A percentile compares a stretch with the other conserved stretches of the same genome.
phyloP scores from a whole-genome alignment of 2,888 invertebrate genomes.

The Epinotia demarniana region DNA sequence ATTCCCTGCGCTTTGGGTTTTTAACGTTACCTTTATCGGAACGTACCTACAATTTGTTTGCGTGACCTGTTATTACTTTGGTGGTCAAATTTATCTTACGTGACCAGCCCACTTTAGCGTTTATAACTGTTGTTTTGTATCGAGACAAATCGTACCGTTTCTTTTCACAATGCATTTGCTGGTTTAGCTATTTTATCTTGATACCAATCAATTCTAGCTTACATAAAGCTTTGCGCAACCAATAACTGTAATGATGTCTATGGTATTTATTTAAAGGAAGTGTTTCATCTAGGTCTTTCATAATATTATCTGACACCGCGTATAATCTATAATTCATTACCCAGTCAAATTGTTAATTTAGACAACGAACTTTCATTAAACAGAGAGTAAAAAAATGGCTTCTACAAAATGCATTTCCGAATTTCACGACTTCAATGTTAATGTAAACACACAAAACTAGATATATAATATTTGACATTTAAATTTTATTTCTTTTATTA shows the following conservation, averaged over 20 bases:
- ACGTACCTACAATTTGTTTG: constrained; percentile 22
- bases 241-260: constrained; percentile 21
- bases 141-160: constrained; percentile 30
- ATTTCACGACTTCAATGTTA: no score
- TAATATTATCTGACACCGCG: neutral
- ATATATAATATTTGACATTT: no score
- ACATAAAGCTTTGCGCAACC: constrained; percentile 37
- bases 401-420: no score
- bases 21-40: constrained; percentile 19
- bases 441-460: no score
- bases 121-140: constrained; percentile 40
- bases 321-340: no score
- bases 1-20: constrained; percentile 25
- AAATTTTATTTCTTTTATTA: no score
- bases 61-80: constrained; percentile 34
- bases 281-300: constrained; percentile 23
- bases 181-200: constrained; percentile 29
- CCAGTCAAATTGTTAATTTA: no score
- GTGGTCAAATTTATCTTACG: constrained; percentile 36
- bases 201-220: constrained; percentile 33
- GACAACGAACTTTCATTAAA: no score
- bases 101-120: constrained; percentile 30
- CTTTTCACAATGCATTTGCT: constrained; percentile 29
- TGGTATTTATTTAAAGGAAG: constrained; percentile 19
- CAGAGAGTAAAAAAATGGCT: no score